Percentiles rank a stretch among this genome's conserved stretches.
phyloP scores from a whole-genome alignment of 2,113 vertebrate genomes.

The Tenebrosternarchus preto region DNA sequence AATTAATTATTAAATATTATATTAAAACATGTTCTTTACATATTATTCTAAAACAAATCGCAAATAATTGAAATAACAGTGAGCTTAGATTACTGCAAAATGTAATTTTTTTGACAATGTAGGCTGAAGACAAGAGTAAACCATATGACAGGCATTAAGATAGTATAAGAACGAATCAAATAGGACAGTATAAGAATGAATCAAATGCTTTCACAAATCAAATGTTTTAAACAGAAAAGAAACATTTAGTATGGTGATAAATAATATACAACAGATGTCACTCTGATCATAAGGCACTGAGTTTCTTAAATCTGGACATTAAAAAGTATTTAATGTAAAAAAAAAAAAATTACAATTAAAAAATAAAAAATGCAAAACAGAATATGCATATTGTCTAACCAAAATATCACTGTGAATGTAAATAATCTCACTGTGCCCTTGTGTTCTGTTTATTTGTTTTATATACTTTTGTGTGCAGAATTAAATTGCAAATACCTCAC shows the following conservation, averaged over 20 bases:
- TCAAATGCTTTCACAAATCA: no score
- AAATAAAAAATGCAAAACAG: not conserved
- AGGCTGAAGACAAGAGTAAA: not conserved
- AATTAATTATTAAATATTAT: constrained; percentile 36
- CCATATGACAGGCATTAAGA: not conserved
- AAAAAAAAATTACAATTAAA: not conserved
- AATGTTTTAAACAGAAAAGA: constrained; percentile 30
- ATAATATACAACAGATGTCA: not conserved
- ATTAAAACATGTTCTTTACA: constrained; percentile 38
- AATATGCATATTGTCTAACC: not conserved
- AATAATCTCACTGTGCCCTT: not conserved
- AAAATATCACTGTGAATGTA: not conserved
- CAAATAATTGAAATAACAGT: constrained; percentile 26
- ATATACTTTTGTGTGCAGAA: not conserved
- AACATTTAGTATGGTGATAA: not conserved
- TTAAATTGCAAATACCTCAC: constrained; percentile 28
- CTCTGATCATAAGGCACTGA: constrained; percentile 43
- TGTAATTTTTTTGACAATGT: not conserved
- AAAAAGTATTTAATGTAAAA: not conserved
- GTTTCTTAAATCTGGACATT: constrained; percentile 22
- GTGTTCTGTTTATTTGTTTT: not conserved
- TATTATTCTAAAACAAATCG: constrained; percentile 14
- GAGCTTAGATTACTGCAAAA: constrained; percentile 16
- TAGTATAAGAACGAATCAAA: no score
- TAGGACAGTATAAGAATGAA: constrained; percentile 15